Evolutionary conservation across 2,888 invertebrate genomes (phyloP).

Genomic region (Microplitis deprimator): DNA sequence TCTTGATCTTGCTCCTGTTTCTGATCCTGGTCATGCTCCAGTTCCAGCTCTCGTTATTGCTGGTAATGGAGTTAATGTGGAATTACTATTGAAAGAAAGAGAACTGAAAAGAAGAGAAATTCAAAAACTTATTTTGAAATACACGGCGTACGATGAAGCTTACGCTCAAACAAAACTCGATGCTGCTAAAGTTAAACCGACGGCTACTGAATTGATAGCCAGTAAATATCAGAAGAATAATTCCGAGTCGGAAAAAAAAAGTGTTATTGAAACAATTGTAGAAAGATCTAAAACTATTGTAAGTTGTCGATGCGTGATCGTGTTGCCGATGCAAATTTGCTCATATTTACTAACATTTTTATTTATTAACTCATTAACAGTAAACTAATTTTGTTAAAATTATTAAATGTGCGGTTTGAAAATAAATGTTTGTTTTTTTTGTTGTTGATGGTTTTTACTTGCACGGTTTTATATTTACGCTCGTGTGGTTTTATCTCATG

Average conservation of each 20-base stretch:
- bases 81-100: conserved; percentile 77
- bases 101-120: conserved; percentile 88
- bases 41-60: background rate
- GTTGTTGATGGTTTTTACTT: background rate
- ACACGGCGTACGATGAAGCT: conserved; percentile 83
- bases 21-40: no score
- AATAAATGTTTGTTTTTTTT: background rate
- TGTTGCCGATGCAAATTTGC: background rate
- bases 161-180: conserved; percentile 73
- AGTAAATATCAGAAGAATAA: conserved; percentile 65
- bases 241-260: conserved; percentile 40
- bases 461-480: conserved; percentile 19
- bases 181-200: conserved; percentile 63
- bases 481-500: conserved; percentile 37
- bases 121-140: conserved; percentile 86
- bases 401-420: background rate
- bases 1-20: conserved; percentile 44
- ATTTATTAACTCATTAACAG: conserved; percentile 9
- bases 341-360: background rate
- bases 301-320: conserved; percentile 51
- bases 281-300: conserved; percentile 53
- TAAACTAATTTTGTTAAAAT: background rate
- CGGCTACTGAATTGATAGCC: conserved; percentile 66
- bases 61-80: conserved; percentile 68
- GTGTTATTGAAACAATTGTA: conserved; percentile 11